Percentiles rank a stretch among this genome's conserved stretches.
phyloP scores from a whole-genome alignment of 2,888 invertebrate species.

The Apamea epomidion region DNA sequence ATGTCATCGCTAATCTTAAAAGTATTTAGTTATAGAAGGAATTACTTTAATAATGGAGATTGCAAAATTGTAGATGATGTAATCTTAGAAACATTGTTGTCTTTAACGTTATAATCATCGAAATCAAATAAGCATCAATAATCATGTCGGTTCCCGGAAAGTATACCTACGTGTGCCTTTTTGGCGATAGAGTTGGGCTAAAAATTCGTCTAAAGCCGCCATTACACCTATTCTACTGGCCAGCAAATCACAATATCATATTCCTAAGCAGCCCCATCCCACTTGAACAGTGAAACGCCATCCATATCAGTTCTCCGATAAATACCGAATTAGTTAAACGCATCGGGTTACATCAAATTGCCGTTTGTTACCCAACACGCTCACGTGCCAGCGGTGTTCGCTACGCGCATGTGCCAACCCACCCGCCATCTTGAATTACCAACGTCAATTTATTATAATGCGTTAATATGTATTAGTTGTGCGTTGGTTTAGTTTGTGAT shows the following conservation, averaged over 20 bases:
- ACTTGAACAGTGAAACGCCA: slow-evolving; percentile 39
- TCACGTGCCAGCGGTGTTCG: slow-evolving; percentile 57
- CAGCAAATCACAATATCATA: slow-evolving; percentile 44
- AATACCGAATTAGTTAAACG: slow-evolving; percentile 63
- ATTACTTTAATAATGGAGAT: not conserved
- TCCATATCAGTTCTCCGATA: slow-evolving; percentile 61
- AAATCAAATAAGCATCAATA: not conserved
- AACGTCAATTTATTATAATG: slow-evolving; percentile 52
- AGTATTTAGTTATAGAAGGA: not conserved
- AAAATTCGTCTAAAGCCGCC: not conserved
- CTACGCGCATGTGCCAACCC: slow-evolving; percentile 63
- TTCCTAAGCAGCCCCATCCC: slow-evolving; percentile 42
- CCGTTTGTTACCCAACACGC: slow-evolving; percentile 66
- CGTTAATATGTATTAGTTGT: slow-evolving; percentile 9
- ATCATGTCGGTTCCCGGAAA: not conserved
- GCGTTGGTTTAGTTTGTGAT: not conserved
- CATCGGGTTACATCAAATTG: slow-evolving; percentile 67
- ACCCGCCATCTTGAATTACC: slow-evolving; percentile 69
- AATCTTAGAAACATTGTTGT: not conserved
- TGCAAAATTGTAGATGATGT: not conserved
- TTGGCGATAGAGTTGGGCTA: not conserved
- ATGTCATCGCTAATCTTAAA: not conserved
- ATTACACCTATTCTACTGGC: not conserved
- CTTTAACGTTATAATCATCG: no score
- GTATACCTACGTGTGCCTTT: not conserved